Conservation (phyloP, 1,140 invertebrate genomes). For the Mya arenaria region DNA sequence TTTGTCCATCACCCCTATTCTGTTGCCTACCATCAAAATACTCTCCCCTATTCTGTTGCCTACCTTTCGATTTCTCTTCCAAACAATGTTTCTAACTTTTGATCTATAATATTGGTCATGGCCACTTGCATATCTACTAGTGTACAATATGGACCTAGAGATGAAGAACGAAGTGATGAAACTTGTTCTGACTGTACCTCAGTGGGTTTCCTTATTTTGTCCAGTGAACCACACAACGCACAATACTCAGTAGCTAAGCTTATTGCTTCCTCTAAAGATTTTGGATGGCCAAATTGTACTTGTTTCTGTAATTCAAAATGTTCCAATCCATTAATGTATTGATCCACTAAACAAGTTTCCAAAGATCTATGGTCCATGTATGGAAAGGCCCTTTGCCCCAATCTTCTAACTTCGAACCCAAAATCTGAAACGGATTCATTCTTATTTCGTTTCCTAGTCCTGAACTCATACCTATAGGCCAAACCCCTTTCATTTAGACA, state of each 20-base stretch:
- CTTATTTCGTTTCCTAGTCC: constrained; percentile 1
- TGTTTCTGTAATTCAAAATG: constrained; percentile 41
- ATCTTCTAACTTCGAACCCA: constrained; percentile 36
- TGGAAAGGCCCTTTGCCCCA: constrained; percentile 40
- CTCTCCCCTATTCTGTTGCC: too few species aligned
- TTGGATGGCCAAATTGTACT: constrained; percentile 16
- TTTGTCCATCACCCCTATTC: too few species aligned
- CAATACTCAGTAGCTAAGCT: constrained; percentile 20
- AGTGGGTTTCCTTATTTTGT: neutral
- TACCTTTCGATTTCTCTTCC: too few species aligned
- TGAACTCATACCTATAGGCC: constrained; percentile 37
- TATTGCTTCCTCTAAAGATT: constrained; percentile 29
- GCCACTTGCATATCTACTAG: neutral
- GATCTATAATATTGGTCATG: too few species aligned
- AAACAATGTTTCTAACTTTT: too few species aligned
- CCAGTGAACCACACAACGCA: constrained; percentile 3
- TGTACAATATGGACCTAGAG: neutral
- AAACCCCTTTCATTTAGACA: constrained; percentile 23
- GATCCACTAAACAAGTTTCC: constrained; percentile 25
- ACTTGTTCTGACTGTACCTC: neutral
- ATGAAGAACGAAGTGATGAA: neutral
- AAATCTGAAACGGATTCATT: constrained; percentile 37
- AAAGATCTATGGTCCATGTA: neutral
- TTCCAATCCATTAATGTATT: constrained; percentile 5
- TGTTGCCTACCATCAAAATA: too few species aligned